phyloP scores from a whole-genome alignment of 1,140 invertebrate genomes.

The Diorhabda carinulata region DNA sequence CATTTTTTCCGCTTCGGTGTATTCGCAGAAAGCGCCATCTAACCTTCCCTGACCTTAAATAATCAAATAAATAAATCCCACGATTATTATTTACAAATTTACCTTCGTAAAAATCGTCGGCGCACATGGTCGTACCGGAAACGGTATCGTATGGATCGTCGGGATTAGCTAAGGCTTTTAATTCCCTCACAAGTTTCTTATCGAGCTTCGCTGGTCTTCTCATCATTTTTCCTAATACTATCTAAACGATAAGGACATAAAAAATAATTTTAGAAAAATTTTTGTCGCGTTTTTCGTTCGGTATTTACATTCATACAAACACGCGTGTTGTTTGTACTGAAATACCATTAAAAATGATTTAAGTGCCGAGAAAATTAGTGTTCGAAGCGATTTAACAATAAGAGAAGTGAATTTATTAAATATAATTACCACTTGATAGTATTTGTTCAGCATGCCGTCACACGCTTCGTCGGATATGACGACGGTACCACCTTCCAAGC shows the following conservation, averaged over 20 bases:
- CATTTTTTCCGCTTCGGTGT: conserved; percentile 84
- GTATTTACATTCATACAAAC: too few species aligned
- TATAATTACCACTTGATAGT: conserved; percentile 58
- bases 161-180: conserved; percentile 67
- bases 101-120: conserved; percentile 98
- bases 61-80: background rate
- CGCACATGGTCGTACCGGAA: conserved; percentile 88
- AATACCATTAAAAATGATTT: too few species aligned
- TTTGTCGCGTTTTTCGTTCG: too few species aligned
- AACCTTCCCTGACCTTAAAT: conserved; percentile 76
- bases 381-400: too few species aligned
- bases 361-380: too few species aligned
- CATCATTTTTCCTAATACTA: conserved; percentile 82
- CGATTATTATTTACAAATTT: conserved; percentile 10
- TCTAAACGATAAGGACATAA: conserved; percentile 39
- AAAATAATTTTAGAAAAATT: background rate
- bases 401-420: background rate
- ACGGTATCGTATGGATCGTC: conserved; percentile 84
- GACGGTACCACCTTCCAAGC: conserved; percentile 67
- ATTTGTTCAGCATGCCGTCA: conserved; percentile 62
- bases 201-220: conserved; percentile 80
- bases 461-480: conserved; percentile 68
- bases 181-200: conserved; percentile 69
- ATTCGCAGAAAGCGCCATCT: conserved; percentile 97
- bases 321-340: too few species aligned